Conservation (phyloP, 2,113 vertebrate genomes). For the Terrapene triunguis region DNA sequence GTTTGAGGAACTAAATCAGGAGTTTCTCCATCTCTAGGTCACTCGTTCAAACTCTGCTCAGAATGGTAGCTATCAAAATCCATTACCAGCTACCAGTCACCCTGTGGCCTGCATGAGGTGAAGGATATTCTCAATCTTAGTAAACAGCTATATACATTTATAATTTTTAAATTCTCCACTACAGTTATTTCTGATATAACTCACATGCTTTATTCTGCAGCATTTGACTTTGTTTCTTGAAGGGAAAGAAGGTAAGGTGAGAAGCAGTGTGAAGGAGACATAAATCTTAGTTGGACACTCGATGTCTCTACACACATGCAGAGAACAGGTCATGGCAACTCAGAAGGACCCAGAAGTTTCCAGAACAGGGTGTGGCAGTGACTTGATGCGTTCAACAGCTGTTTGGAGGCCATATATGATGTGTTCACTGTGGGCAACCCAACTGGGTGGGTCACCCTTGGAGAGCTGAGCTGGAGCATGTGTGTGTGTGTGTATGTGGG, state of each 20-base stretch:
- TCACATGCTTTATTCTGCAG: neutral
- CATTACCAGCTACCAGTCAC: neutral
- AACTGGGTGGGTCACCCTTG: neutral
- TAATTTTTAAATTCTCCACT: neutral
- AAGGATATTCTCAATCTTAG: neutral
- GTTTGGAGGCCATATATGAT: neutral
- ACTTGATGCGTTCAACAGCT: neutral
- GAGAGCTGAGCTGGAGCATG: too few relatives aligned
- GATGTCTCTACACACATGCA: neutral
- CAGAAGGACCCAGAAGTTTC: neutral
- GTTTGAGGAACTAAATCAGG: neutral
- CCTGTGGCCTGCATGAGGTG: neutral
- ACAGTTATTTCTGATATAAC: neutral
- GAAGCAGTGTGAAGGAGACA: neutral
- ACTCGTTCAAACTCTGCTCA: neutral
- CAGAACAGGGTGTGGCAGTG: neutral
- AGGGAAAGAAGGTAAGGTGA: neutral
- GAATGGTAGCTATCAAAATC: neutral
- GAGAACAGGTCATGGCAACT: neutral
- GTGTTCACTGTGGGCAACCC: neutral
- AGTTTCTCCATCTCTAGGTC: neutral
- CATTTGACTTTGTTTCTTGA: neutral
- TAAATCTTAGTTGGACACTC: neutral
- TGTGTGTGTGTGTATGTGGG: too few relatives aligned
- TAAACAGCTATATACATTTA: neutral